A percentile compares a stretch with the other conserved stretches of the same genome.
Evolutionary conservation across 2,113 vertebrate genomes (phyloP).

Genomic region (Excalfactoria chinensis): DNA sequence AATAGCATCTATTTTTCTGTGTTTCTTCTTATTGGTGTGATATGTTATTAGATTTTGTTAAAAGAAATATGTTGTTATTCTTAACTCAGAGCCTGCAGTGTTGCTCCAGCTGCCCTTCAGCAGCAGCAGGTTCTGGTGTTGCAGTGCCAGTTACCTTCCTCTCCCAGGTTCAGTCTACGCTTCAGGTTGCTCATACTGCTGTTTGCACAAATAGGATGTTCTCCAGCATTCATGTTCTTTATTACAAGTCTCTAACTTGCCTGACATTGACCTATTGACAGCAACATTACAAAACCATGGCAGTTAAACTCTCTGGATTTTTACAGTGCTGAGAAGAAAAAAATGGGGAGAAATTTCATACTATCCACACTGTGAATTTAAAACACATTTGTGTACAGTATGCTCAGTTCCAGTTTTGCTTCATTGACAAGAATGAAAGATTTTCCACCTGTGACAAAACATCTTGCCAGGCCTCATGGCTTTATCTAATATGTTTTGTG

Average conservation of each 20-base stretch:
- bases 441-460: not conserved
- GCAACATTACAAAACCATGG: too few species aligned
- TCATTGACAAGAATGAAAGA: not conserved
- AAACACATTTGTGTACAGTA: not conserved
- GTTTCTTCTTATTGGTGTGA: not conserved
- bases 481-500: not conserved
- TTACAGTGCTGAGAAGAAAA: not conserved
- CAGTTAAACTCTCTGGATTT: not conserved
- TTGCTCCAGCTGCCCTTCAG: not conserved
- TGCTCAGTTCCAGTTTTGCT: not conserved
- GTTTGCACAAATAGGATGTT: constrained; percentile 23
- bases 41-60: not conserved
- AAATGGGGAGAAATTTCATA: not conserved
- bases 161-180: not conserved
- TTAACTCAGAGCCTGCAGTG: not conserved
- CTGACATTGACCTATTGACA: too few species aligned
- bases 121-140: not conserved
- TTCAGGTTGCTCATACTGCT: not conserved
- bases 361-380: not conserved
- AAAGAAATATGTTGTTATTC: not conserved
- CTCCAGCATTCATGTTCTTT: not conserved
- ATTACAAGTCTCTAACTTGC: not conserved
- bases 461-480: not conserved
- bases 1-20: not conserved
- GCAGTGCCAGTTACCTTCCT: not conserved